phyloP scores from a whole-genome alignment of 2,797 vertebrate genomes.

The Poecilia wingei region DNA sequence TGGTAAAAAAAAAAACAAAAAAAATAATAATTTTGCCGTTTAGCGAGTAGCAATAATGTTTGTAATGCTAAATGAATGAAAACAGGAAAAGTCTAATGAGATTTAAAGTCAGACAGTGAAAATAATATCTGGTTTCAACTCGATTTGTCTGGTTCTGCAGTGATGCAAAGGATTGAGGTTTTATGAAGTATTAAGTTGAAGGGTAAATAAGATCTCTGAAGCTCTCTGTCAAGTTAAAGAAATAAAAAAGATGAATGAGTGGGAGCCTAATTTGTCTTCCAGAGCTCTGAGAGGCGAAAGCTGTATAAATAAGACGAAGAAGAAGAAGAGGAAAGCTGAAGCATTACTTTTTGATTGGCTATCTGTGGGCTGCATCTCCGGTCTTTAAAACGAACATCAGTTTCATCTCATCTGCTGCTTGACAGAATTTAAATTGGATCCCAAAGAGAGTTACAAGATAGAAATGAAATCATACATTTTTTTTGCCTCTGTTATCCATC shows the following conservation, averaged over 20 bases:
- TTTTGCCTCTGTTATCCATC: constrained; percentile 35
- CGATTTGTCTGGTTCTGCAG: background rate
- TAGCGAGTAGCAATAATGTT: background rate
- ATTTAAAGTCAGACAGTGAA: background rate
- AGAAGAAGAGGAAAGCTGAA: constrained; percentile 14
- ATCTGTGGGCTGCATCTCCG: constrained; percentile 53
- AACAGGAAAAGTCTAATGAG: background rate
- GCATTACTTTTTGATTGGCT: constrained; percentile 68
- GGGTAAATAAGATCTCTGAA: constrained; percentile 25
- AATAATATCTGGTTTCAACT: background rate
- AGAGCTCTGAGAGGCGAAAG: constrained; percentile 47
- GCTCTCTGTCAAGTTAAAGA: constrained; percentile 27
- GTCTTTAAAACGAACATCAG: constrained; percentile 66
- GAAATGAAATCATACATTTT: constrained; percentile 58
- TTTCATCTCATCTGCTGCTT: constrained; percentile 69
- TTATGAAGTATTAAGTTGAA: constrained; percentile 32
- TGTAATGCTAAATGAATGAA: background rate
- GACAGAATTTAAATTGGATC: constrained; percentile 77
- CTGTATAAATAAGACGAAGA: constrained; percentile 46
- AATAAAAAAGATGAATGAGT: constrained; percentile 30
- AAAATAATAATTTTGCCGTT: background rate
- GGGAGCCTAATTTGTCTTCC: constrained; percentile 55
- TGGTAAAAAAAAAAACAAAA: no score
- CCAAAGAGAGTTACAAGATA: constrained; percentile 61
- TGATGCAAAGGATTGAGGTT: constrained; percentile 35